Base-by-base conservation (phyloP, 2,113 vertebrate genomes). In the Pollimyrus isidori region DNA sequence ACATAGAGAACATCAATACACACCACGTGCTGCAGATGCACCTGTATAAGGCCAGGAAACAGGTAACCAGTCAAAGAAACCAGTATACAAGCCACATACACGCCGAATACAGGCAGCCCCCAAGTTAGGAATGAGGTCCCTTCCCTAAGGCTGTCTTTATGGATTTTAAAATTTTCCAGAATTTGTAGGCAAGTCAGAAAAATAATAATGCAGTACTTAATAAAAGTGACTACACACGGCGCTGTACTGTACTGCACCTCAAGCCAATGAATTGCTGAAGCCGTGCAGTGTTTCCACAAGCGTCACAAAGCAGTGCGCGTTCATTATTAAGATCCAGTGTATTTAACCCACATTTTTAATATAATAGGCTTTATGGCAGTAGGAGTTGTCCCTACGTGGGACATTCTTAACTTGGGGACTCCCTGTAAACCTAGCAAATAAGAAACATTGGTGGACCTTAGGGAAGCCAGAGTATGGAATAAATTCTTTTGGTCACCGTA, bases 21-120 rank as follows among this genome's bases (percentile, higher is more conserved):
- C 98, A 99, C 92, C 97, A 98, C 91, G 96, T 98, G 0, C 94
- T 99, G 50, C 97, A 99, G 52, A 97, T 98, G 92, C 97, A 98
- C 90, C 95, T 99, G 85, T 99, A 99, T 89, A 98, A 97, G 90
- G 96, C 97, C 89, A 96, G 97, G 90, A 98, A 98, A 91, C 94
- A 98, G 96, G 98, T 99, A 89, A 91, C 93, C 89, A 48, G 5
- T 17, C 7, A 42, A 42, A 42, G 23, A 15, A 53, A 88, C 42
- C 23, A 39, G 26, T 46, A 46, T 10, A n/a, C 35, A 48, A 84
- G 82, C 21, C 7, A 48, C 5, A 23, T 5, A 39, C 35, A 76
- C 11, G 7, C n/a, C 73, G 19, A 21, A 35, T 7, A 80, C 30
- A 80, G 73, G 13, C 15, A 42, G 15, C 26, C n/a, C 62, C n/a